phyloP scores from a whole-genome alignment of 2,888 invertebrate genomes.

The Meghimatium bilineatum region DNA sequence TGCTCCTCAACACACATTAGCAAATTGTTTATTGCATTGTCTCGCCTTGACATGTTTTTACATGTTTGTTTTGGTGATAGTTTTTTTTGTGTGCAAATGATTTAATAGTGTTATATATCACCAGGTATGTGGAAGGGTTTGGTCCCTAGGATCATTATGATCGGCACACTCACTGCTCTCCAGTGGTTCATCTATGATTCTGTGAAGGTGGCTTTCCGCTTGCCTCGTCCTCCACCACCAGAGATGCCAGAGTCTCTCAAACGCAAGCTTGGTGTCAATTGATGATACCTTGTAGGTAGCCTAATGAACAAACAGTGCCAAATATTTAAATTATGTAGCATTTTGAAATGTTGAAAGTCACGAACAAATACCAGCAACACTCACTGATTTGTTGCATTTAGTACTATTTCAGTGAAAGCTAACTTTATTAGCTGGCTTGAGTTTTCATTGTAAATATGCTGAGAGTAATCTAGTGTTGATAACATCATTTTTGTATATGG shows the following conservation, averaged over 20 bases:
- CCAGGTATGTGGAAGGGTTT: conserved; percentile 89
- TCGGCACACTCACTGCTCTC: conserved; percentile 92
- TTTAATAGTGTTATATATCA: background rate
- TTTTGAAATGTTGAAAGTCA: background rate
- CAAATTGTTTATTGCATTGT: too few species aligned
- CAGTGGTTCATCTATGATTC: conserved; percentile 96
- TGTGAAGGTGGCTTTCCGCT: conserved; percentile 85
- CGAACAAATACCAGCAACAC: background rate
- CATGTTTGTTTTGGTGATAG: too few species aligned
- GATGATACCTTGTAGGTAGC: conserved; percentile 16
- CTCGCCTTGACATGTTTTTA: too few species aligned
- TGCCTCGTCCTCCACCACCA: conserved; percentile 97
- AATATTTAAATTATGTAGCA: background rate
- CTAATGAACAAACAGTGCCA: background rate
- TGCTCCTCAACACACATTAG: too few species aligned
- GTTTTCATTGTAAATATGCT: background rate
- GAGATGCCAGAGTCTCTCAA: conserved; percentile 89
- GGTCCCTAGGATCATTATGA: conserved; percentile 91
- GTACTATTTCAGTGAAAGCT: background rate
- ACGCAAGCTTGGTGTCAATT: conserved; percentile 63
- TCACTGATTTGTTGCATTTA: background rate
- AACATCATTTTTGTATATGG: background rate
- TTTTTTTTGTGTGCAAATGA: too few species aligned
- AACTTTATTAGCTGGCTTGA: background rate
- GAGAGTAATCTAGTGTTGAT: background rate